Evolutionary conservation across 2,113 vertebrate genomes (phyloP), one percentile per base, ranked within the genome.

Genomic region (Polyodon spathula): DNA sequence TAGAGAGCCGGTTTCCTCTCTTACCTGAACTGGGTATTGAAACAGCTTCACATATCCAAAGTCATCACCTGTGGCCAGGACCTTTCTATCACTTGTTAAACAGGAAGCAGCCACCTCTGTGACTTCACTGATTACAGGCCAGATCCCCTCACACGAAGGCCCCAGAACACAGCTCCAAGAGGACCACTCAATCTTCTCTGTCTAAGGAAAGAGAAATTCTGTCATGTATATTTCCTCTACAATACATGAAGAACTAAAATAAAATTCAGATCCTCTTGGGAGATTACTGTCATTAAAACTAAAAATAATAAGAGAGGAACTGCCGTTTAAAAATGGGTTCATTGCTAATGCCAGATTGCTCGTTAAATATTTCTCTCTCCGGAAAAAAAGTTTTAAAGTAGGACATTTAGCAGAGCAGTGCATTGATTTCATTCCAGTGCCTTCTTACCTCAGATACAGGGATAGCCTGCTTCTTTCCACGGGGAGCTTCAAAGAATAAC

Each of bases 31-130:
- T 52, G 96, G 95, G 63, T 93, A 97, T 76, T 83, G 90, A 73
- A 99, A 99, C 53, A 99, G 88, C 73, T 99, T 99, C 71, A 99
- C 87, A 67, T 97, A 97, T 78, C 96, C 96, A 76, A 97, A 88
- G 76, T 99, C 95, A 75, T 99, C 95, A 65, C 95, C 96, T 44
- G 96, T 97, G 51, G 92, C 94, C 60, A 99, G 82, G 27, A 99
- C 81, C 78, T 87, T 92, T 71, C 71, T 90, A 70, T 95, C 88
- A 59, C 79, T 87, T 71, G 90, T 97, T 71, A 97, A 93, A 76
- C 92, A 93, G 48, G 92, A 89, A 42, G 92, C 64, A 42, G 89
- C 97, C 67, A 99, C 87, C 65, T 97, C 96, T 0, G 91, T 91
- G 76, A 95, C 89, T 76, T 99, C 94, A 52, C 89, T 95, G 80